Evolutionary conservation across 2,888 invertebrate genomes (phyloP).

Genomic region (Carpatolechia fugitivella): DNA sequence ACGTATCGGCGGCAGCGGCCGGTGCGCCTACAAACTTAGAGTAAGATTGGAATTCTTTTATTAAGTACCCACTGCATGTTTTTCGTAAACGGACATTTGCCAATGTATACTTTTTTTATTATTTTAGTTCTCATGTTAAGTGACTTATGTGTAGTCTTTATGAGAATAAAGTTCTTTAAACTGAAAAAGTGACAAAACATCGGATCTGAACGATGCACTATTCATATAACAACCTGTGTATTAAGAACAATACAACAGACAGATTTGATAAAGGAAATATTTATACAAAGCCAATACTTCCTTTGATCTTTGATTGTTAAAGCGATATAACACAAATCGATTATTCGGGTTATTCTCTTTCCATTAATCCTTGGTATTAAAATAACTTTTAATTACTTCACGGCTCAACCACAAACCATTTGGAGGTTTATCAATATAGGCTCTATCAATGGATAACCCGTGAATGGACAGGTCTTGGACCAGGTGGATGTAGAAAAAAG

Average conservation of each 20-base stretch:
- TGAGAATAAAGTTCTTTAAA: too few relatives aligned
- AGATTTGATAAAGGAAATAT: conserved; percentile 25
- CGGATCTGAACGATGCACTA: too few relatives aligned
- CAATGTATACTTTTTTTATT: too few relatives aligned
- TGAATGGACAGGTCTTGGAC: conserved; percentile 30
- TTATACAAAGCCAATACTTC: conserved; percentile 24
- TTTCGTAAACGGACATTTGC: too few relatives aligned
- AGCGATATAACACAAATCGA: conserved; percentile 29
- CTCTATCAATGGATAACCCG: conserved; percentile 33
- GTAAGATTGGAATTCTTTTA: too few relatives aligned
- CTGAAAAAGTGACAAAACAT: too few relatives aligned
- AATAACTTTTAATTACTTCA: conserved; percentile 40
- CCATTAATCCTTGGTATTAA: conserved; percentile 33
- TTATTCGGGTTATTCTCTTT: conserved; percentile 42
- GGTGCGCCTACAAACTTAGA: too few relatives aligned
- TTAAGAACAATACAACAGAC: conserved; percentile 16
- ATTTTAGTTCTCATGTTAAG: too few relatives aligned
- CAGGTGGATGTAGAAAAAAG: too few relatives aligned
- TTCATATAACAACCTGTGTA: background rate
- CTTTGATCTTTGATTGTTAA: conserved; percentile 27
- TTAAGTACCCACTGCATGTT: too few relatives aligned
- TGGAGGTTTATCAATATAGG: conserved; percentile 23
- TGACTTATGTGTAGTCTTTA: too few relatives aligned
- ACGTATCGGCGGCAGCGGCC: too few relatives aligned
- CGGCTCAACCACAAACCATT: conserved; percentile 30